Evolutionary conservation across 2,113 vertebrate species (phyloP).

Genomic region (Lontra canadensis): DNA sequence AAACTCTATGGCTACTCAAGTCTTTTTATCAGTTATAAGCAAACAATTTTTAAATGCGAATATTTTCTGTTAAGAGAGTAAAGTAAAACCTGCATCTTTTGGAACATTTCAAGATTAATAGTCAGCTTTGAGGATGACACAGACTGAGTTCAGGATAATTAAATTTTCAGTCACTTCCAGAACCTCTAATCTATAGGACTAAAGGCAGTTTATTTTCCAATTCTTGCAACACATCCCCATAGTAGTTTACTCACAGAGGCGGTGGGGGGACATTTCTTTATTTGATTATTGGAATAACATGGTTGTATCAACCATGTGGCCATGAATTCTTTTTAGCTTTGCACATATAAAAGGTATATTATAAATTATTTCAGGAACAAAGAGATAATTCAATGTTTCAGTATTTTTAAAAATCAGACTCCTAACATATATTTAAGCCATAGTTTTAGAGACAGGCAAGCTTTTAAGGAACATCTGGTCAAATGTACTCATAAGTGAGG

Average conservation of each 20-base stretch:
- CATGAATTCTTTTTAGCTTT: neutral
- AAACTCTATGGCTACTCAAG: slow-evolving; percentile 20
- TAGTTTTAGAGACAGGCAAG: neutral
- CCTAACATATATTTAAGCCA: neutral
- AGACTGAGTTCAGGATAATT: neutral
- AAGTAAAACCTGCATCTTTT: slow-evolving; percentile 37
- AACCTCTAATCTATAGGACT: neutral
- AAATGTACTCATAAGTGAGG: neutral
- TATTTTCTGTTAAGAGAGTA: neutral
- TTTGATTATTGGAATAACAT: neutral
- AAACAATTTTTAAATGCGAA: slow-evolving; percentile 51
- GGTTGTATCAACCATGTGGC: neutral
- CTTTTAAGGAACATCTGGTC: neutral
- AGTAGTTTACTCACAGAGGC: neutral
- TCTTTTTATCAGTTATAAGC: slow-evolving; percentile 46
- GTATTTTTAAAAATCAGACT: neutral
- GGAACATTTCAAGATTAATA: slow-evolving; percentile 33
- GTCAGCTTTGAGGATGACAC: neutral
- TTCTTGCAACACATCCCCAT: neutral
- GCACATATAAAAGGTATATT: neutral
- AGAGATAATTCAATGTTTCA: neutral
- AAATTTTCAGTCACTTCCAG: neutral
- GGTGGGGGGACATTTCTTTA: neutral
- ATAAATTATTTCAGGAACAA: neutral
- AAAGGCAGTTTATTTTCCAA: neutral